Evolutionary conservation across 2,797 vertebrate genomes (phyloP).

Genomic region (Danio kyathit): DNA sequence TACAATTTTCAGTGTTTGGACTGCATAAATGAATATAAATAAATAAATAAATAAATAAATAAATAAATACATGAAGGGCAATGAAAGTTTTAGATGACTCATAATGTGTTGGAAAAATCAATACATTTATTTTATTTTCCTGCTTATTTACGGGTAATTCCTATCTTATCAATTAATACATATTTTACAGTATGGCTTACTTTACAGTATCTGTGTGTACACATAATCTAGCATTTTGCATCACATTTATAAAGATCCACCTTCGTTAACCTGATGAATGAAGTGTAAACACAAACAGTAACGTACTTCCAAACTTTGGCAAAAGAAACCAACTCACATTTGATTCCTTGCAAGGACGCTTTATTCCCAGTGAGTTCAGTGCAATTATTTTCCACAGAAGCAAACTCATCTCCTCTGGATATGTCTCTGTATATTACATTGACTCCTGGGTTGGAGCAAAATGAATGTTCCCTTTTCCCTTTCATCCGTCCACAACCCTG

Average conservation of each 20-base stretch:
- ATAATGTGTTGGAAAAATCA: background rate
- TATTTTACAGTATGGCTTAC: too few relatives aligned
- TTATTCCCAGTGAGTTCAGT: slow-evolving; percentile 7
- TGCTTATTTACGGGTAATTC: background rate
- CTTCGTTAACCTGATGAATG: slow-evolving; percentile 3
- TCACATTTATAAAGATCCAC: background rate
- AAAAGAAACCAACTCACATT: slow-evolving; percentile 5
- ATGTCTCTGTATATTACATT: slow-evolving; percentile 49
- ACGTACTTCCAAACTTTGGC: background rate
- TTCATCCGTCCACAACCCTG: slow-evolving; percentile 46
- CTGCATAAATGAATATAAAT: background rate
- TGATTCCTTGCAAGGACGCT: slow-evolving; percentile 1
- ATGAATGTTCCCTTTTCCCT: slow-evolving; percentile 43
- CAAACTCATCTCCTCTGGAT: slow-evolving; percentile 51
- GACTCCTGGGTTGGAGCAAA: slow-evolving; percentile 43
- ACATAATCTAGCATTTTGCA: background rate
- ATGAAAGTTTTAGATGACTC: background rate
- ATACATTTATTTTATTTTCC: background rate
- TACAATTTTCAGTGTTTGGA: too few relatives aligned
- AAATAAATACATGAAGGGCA: too few relatives aligned
- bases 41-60: background rate
- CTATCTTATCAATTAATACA: background rate
- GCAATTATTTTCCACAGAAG: slow-evolving; percentile 40
- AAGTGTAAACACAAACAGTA: background rate
- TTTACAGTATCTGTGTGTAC: too few relatives aligned